A percentile compares a stretch with the other conserved stretches of the same genome.
phyloP scores from a whole-genome alignment of 2,113 vertebrate species.

The Rostratula benghalensis region DNA sequence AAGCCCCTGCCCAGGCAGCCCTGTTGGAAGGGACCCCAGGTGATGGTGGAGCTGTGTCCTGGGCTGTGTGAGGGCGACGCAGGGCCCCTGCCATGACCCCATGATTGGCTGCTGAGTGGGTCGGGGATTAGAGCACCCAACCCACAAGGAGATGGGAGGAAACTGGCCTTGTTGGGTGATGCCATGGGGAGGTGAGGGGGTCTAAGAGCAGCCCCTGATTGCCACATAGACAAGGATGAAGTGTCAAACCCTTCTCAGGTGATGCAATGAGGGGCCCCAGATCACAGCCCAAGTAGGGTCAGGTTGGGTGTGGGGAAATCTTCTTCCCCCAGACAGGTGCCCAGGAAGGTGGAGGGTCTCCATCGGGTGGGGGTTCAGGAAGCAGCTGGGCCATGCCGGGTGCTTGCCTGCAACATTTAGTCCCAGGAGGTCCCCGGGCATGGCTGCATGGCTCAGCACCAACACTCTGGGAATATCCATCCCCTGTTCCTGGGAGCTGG shows the following conservation, averaged over 20 bases:
- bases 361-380: background rate
- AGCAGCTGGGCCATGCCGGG: background rate
- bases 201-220: background rate
- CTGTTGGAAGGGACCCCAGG: background rate
- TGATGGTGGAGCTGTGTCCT: background rate
- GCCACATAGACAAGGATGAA: background rate
- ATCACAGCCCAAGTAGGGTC: accelerated
- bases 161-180: background rate
- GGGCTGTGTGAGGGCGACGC: accelerated
- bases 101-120: background rate
- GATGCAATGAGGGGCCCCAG: accelerated
- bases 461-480: accelerated
- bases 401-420: background rate
- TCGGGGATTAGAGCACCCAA: background rate
- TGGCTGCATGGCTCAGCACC: background rate
- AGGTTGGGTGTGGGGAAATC: background rate
- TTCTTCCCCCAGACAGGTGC: background rate
- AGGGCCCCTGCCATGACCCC: background rate
- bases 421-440: background rate
- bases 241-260: background rate
- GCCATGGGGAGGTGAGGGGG: background rate
- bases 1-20: background rate
- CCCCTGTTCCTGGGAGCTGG: background rate
- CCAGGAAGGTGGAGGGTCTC: background rate
- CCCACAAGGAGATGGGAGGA: accelerated